These are phyloP conservation scores for Picus viridis DNA, from an alignment of 2,797 vertebrate genomes.

Conservation along the genomic window DNA sequence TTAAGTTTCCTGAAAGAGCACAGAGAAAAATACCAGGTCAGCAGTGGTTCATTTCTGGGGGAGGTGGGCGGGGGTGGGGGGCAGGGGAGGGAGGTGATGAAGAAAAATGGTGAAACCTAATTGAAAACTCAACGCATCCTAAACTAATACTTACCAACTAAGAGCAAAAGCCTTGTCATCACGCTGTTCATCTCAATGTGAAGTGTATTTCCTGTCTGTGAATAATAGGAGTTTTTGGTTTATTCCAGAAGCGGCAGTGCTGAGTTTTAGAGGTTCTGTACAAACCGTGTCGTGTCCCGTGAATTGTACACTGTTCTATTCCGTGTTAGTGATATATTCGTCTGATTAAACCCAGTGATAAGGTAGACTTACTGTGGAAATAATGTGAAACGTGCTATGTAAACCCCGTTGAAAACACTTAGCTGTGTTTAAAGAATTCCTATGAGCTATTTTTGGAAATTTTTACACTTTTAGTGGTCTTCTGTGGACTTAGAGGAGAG, in stretches of 20 bases:
- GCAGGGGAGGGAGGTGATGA: background rate
- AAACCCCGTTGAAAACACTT: constrained; percentile 62
- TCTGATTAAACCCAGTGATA: constrained; percentile 75
- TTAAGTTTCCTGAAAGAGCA: constrained; percentile 19
- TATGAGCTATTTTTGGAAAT: constrained; percentile 67
- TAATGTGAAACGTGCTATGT: constrained; percentile 61
- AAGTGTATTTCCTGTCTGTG: constrained; percentile 73
- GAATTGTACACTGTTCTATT: constrained; percentile 72
- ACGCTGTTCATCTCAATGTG: constrained; percentile 76
- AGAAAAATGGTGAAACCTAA: constrained; percentile 45
- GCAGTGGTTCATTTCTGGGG: background rate
- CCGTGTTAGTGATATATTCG: constrained; percentile 77
- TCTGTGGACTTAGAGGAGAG: constrained; percentile 71
- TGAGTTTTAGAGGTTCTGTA: constrained; percentile 77
- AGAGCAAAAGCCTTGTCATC: constrained; percentile 67
- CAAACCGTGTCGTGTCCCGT: constrained; percentile 71
- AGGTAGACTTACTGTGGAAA: constrained; percentile 71
- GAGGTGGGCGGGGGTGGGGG: background rate
- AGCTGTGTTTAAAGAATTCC: constrained; percentile 68
- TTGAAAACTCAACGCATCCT: constrained; percentile 47
- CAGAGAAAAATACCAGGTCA: constrained; percentile 29
- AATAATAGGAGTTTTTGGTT: constrained; percentile 70
- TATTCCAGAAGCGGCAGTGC: constrained; percentile 64
- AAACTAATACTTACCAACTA: constrained; percentile 60
- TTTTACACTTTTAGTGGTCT: constrained; percentile 73